phyloP scores from a whole-genome alignment of 2,113 vertebrate species.

The Caranx melampygus region DNA sequence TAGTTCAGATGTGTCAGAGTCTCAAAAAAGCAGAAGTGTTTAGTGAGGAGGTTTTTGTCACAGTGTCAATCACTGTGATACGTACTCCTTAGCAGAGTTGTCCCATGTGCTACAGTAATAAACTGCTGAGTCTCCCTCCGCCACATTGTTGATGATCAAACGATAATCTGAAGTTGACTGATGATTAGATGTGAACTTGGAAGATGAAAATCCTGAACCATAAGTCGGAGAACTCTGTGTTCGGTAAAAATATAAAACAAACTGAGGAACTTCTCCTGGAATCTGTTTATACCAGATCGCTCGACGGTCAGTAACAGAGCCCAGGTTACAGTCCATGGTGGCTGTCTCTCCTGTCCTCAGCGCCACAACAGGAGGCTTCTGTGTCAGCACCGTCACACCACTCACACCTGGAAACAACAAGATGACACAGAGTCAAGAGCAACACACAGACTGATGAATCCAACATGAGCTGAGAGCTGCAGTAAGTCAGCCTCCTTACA shows the following conservation, averaged over 20 bases:
- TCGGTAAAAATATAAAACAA: too few relatives aligned
- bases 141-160: not conserved
- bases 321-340: conserved; percentile 65
- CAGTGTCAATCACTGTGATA: not conserved
- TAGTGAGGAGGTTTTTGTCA: conserved; percentile 65
- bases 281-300: conserved; percentile 48
- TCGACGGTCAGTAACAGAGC: fast-evolving
- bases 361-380: conserved; percentile 41
- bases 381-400: conserved; percentile 44
- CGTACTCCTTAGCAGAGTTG: fast-evolving
- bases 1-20: too few relatives aligned
- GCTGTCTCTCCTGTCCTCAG: conserved; percentile 48
- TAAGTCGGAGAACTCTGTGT: too few relatives aligned
- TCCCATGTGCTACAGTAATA: conserved; percentile 68
- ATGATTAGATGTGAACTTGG: conserved; percentile 12
- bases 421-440: conserved; percentile 38
- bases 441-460: conserved; percentile 41
- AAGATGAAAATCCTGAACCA: too few relatives aligned
- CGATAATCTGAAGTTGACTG: conserved; percentile 38
- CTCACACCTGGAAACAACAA: conserved; percentile 37
- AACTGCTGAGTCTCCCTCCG: conserved; percentile 59
- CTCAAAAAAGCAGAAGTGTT: conserved; percentile 12
- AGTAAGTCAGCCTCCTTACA: conserved; percentile 47
- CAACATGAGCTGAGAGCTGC: conserved; percentile 36
- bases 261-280: too few relatives aligned